A percentile compares a stretch with the other conserved stretches of the same genome.
phyloP scores from a whole-genome alignment of 2,113 vertebrate species.

The Physeter macrocephalus region DNA sequence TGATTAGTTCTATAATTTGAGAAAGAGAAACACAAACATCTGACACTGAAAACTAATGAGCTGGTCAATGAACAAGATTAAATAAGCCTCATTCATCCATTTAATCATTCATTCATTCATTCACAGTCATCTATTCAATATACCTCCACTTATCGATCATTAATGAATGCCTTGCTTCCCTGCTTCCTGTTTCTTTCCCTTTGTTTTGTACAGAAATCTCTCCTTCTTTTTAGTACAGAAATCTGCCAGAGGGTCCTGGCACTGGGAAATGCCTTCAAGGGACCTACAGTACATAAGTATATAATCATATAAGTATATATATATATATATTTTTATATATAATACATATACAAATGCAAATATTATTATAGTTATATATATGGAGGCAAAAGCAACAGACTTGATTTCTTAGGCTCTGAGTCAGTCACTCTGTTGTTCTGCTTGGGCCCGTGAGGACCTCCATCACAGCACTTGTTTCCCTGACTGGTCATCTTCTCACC shows the following conservation, averaged over 20 bases:
- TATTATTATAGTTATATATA: neutral
- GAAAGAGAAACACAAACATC: neutral
- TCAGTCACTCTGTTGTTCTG: accelerated
- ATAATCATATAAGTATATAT: neutral
- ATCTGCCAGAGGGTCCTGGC: too few species aligned
- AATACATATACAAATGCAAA: neutral
- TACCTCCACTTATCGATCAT: neutral
- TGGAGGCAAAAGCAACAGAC: neutral
- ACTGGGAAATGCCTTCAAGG: neutral
- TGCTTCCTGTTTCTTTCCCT: neutral
- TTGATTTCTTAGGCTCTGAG: neutral
- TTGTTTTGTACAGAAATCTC: neutral
- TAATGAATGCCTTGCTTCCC: neutral
- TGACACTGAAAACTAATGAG: neutral
- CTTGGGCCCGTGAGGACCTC: accelerated
- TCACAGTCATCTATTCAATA: neutral
- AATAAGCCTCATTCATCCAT: neutral
- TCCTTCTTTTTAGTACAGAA: neutral
- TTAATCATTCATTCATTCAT: neutral
- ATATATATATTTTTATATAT: neutral
- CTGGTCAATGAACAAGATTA: neutral
- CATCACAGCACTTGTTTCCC: accelerated
- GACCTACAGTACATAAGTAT: neutral
- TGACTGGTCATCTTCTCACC: accelerated
- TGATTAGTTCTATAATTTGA: neutral